Evolutionary conservation across 2,113 vertebrate genomes (phyloP), one percentile per base, ranked within the genome.

Genomic region (Semicossyphus pulcher): DNA sequence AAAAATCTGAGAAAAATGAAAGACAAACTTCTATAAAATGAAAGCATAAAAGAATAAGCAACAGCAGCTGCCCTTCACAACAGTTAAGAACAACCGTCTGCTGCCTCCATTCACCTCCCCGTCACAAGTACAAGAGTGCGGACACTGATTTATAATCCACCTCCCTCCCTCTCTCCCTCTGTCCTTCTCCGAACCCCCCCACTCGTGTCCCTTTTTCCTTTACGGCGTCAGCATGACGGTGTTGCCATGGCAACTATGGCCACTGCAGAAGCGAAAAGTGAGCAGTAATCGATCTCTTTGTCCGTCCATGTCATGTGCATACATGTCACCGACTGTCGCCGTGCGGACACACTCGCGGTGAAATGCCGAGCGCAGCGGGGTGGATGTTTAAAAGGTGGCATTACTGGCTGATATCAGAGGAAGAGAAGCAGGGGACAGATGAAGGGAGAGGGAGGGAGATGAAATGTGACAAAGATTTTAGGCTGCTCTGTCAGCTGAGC

Each of bases 241-340:
- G 87, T 92, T 88, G 45, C 91, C 70, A 88, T 85, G 78, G 89
- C 59, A 91, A 89, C 87, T 49, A 49, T 18, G 18, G 16, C 76
- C 56, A 68, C 68, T 83, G 69, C 84, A 82, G 37, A 77, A 67
- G 58, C 78, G 57, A 44, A 72, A 65, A 68, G 66, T 69, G 72
- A 70, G 68, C 81, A 28, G 44, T 66, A 53, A 81, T 85, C 29
- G 4, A 61, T 84, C 57, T 76, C 63, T 86, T 53, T 4, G 12
- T 52, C 57, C 25, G 36, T 7, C 75, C 67, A 48, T 26, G 54
- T 61, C 56, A 47, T 65, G 28, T 47, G 37, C 36, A n/a, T 63
- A 71, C 73, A 41, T 41, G 71, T 64, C 52, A 31, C n/a, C n/a
- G n/a, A n/a, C n/a, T 52, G 42, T 21, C 66, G 52, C 61, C 15